A percentile compares a stretch with the other conserved stretches of the same genome.
These are phyloP conservation scores for Triops longicaudatus DNA, from an alignment of 1,140 invertebrate species.

Conservation along the genomic window DNA sequence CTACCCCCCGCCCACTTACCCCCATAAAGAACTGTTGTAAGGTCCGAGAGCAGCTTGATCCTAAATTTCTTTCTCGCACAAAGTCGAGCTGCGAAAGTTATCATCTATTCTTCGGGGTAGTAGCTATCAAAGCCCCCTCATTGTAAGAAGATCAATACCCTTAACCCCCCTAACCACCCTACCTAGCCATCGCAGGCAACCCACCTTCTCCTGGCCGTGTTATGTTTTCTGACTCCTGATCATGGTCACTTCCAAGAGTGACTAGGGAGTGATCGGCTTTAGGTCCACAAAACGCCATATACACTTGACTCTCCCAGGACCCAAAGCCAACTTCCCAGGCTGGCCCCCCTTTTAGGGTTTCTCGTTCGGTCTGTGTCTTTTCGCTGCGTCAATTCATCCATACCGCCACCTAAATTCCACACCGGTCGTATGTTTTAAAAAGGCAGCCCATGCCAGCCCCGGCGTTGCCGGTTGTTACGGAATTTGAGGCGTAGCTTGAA, in stretches of 20 bases:
- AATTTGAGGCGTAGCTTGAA: too few relatives aligned
- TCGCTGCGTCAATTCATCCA: constrained; percentile 5
- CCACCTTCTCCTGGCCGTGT: background rate
- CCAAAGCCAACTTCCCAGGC: background rate
- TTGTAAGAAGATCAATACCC: constrained; percentile 2
- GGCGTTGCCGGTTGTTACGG: too few relatives aligned
- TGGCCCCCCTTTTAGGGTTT: background rate
- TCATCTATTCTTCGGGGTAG: background rate
- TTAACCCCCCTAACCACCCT: background rate
- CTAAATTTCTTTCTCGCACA: too few relatives aligned
- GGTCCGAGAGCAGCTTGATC: too few relatives aligned
- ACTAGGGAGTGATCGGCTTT: constrained; percentile 14
- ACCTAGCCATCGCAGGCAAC: too few relatives aligned
- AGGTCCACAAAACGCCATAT: background rate
- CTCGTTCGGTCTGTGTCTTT: background rate
- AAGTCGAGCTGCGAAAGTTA: background rate
- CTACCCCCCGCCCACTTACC: too few relatives aligned
- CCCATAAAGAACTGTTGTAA: too few relatives aligned
- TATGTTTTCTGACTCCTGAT: constrained; percentile 11
- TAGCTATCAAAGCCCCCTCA: constrained; percentile 1
- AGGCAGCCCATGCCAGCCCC: too few relatives aligned
- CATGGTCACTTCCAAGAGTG: background rate
- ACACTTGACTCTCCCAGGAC: background rate
- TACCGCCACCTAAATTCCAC: background rate
- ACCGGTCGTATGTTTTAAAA: too few relatives aligned